A percentile compares a stretch with the other conserved stretches of the same genome.
Conservation (phyloP, 2,888 invertebrate genomes). For the Microctonus hyperodae region DNA sequence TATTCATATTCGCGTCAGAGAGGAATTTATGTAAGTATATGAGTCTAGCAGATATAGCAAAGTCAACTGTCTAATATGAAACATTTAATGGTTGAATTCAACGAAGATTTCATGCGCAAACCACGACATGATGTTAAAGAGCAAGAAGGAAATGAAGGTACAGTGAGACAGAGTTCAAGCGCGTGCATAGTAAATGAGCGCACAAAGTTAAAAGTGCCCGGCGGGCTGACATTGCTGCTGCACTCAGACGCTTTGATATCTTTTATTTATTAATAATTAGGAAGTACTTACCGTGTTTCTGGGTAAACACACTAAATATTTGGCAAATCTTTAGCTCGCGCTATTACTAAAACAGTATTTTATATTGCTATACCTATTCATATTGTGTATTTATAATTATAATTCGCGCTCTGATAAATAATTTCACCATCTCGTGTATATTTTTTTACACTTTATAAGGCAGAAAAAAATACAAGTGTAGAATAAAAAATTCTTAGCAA, state of each 20-base stretch:
- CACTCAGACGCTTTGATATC: neutral
- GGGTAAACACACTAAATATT: neutral
- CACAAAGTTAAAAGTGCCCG: constrained; percentile 17
- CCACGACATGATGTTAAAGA: neutral
- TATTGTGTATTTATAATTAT: too few relatives aligned
- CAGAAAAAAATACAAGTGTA: too few relatives aligned
- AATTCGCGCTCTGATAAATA: too few relatives aligned
- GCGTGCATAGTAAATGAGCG: neutral
- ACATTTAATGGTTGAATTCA: neutral
- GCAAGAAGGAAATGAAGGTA: neutral
- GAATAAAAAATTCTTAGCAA: too few relatives aligned
- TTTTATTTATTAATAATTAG: constrained; percentile 36
- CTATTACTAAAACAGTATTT: neutral
- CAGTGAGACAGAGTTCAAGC: too few relatives aligned
- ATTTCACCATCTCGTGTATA: too few relatives aligned
- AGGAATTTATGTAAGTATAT: neutral
- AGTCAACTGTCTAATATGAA: neutral
- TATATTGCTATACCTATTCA: neutral
- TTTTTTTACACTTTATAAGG: too few relatives aligned
- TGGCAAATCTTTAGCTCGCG: neutral
- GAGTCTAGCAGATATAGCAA: neutral
- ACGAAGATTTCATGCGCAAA: neutral
- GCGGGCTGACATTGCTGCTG: neutral
- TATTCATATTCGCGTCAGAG: neutral
- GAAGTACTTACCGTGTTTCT: constrained; percentile 10